Evolutionary conservation across 2,113 vertebrate genomes (phyloP).

Genomic region (Dasyprocta punctata): DNA sequence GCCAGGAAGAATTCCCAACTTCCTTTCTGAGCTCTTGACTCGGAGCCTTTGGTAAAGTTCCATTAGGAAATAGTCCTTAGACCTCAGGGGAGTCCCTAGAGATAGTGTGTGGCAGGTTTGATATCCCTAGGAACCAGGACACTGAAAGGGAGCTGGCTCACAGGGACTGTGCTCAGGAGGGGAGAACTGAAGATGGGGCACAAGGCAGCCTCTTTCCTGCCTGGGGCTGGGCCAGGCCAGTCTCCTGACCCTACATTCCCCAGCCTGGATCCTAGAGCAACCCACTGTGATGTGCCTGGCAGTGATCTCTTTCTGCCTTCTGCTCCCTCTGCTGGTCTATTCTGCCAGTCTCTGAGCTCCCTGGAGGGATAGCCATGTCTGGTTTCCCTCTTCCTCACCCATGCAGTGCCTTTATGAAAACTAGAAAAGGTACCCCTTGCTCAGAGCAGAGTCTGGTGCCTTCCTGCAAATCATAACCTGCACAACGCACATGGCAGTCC

Average conservation of each 20-base stretch:
- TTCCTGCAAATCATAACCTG: background rate
- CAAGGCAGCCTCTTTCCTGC: background rate
- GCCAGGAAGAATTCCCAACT: background rate
- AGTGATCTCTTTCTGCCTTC: background rate
- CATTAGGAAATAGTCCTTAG: background rate
- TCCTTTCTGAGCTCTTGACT: background rate
- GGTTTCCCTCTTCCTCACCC: background rate
- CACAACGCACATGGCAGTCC: background rate
- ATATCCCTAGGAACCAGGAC: background rate
- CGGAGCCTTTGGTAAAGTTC: background rate
- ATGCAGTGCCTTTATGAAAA: background rate
- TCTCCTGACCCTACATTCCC: background rate
- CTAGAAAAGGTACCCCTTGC: background rate
- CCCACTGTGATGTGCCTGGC: background rate
- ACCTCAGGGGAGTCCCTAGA: background rate
- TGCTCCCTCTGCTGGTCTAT: background rate
- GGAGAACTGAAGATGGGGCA: background rate
- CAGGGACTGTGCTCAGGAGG: background rate
- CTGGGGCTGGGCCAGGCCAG: background rate
- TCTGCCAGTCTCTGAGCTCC: background rate
- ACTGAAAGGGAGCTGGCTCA: background rate
- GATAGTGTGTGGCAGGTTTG: background rate
- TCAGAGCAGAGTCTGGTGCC: background rate
- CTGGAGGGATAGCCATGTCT: background rate
- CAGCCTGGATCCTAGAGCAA: background rate